Conservation (phyloP, 2,888 invertebrate species). For the Drosophila recens region DNA sequence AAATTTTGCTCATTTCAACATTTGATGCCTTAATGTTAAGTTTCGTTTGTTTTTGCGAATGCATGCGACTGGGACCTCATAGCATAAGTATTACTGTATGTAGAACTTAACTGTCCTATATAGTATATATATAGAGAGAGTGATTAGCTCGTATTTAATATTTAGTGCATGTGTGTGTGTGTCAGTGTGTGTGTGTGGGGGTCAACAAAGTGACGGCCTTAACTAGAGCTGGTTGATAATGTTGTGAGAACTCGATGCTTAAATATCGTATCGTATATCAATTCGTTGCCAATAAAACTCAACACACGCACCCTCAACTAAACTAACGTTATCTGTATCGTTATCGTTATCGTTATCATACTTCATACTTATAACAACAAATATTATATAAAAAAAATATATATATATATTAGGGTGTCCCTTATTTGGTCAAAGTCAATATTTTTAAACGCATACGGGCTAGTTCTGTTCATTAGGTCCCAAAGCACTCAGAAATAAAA, state of each 20-base stretch:
- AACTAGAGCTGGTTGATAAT: slow-evolving; percentile 58
- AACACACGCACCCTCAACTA: slow-evolving; percentile 71
- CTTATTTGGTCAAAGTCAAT: too few relatives aligned
- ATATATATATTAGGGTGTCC: slow-evolving; percentile 41
- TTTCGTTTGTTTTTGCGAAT: slow-evolving; percentile 48
- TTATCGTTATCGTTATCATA: slow-evolving; percentile 45
- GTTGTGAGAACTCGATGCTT: slow-evolving; percentile 42
- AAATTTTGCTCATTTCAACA: slow-evolving; percentile 65
- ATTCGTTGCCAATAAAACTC: slow-evolving; percentile 78
- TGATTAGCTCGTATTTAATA: slow-evolving; percentile 74
- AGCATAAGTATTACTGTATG: slow-evolving; percentile 52
- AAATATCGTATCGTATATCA: slow-evolving; percentile 49
- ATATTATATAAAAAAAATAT: slow-evolving; percentile 35
- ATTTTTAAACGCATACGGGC: too few relatives aligned
- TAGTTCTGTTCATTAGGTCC: too few relatives aligned
- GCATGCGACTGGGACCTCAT: slow-evolving; percentile 71
- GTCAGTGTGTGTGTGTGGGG: slow-evolving; percentile 37
- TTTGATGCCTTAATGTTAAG: slow-evolving; percentile 60
- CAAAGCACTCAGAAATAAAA: too few relatives aligned
- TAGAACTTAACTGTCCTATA: slow-evolving; percentile 39
- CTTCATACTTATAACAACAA: slow-evolving; percentile 55
- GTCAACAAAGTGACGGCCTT: slow-evolving; percentile 68
- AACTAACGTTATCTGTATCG: slow-evolving; percentile 36
- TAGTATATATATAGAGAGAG: background rate
- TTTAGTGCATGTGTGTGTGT: slow-evolving; percentile 64